Percentiles rank a stretch among this genome's conserved stretches.
These are phyloP conservation scores for Anthoptus insignis DNA, from an alignment of 2,888 invertebrate genomes.

Conservation along the genomic window DNA sequence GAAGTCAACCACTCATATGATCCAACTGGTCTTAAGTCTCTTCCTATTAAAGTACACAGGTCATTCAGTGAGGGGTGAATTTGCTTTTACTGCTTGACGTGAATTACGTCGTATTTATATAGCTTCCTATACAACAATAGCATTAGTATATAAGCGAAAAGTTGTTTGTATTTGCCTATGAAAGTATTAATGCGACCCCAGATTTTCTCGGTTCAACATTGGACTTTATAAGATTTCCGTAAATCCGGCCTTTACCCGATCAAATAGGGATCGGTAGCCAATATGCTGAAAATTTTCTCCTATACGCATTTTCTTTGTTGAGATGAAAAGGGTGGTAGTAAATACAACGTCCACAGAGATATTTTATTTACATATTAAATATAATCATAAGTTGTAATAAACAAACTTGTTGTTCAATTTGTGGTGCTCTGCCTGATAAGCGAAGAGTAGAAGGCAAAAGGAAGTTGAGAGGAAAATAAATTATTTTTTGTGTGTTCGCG, in stretches of 20 bases:
- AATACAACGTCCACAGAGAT: not conserved
- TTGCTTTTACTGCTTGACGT: no score
- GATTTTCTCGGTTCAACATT: conserved; percentile 31
- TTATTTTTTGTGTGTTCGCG: no score
- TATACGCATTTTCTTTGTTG: conserved; percentile 20
- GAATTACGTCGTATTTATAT: no score
- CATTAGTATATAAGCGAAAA: conserved; percentile 20
- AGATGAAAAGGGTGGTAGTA: conserved; percentile 16
- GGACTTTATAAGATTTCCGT: conserved; percentile 36
- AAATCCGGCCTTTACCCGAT: conserved; percentile 37
- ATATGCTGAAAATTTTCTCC: conserved; percentile 35
- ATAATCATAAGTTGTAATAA: no score
- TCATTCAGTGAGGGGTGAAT: no score
- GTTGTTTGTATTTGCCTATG: conserved; percentile 36
- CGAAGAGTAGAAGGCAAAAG: no score
- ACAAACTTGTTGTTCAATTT: not conserved
- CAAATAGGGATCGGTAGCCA: conserved; percentile 37
- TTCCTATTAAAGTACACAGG: no score
- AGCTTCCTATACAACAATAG: conserved; percentile 1
- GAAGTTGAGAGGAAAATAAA: no score
- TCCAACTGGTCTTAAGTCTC: no score
- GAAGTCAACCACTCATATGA: no score
- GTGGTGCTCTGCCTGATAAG: no score
- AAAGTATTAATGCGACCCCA: conserved; percentile 31
- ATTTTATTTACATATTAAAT: not conserved